Base-by-base conservation (phyloP, 1,140 invertebrate species). In the Atta cephalotes region DNA sequence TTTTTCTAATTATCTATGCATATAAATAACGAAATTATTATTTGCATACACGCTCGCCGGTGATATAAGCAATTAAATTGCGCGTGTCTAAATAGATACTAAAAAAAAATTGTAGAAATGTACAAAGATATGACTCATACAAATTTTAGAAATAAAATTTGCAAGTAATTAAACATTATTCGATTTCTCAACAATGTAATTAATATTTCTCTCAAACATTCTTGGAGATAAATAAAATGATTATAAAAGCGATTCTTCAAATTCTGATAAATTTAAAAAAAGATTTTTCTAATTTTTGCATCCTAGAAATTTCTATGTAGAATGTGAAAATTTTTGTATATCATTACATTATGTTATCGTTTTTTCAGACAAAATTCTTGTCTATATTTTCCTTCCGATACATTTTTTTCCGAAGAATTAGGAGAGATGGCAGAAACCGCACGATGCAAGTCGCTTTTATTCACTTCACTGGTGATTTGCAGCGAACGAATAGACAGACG, bases 321-420 rank as follows among this genome's bases (percentile, higher is more conserved):
- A 35, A 25, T 31, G 49, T 31, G 25, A 56, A 39, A 35, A 63
- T 31, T 60, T 3, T 31, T 62, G 56, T 63, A 35, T 49, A 31
- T 14, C 31, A 25, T 62, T 60, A 82, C 68, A 21, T 53, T 16
- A 16, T n/a, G 21, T 25, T 39, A 31, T 35, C 68, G 25, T 45
- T 84, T 45, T 84, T 76, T 76, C 70, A 39, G 62, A 45, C 21
- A 62, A 49, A 31, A 45, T 84, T 62, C 39, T 74, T 49, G 62
- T 62, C 25, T 45, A 45, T 10, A 18, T 74, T 31, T 31, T 16
- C 58, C 39, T 76, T 51, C 51, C 28, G 39, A 53, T 9, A 21
- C 2, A n/a, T 25, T 31, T 84, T 84, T 84, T 51, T 18, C 53
- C 9, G 25, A 25, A 12, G 1, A 9, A 5, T 14, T n/a, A 12